Conservation (phyloP, 2,113 vertebrate genomes). For the Natator depressus region DNA sequence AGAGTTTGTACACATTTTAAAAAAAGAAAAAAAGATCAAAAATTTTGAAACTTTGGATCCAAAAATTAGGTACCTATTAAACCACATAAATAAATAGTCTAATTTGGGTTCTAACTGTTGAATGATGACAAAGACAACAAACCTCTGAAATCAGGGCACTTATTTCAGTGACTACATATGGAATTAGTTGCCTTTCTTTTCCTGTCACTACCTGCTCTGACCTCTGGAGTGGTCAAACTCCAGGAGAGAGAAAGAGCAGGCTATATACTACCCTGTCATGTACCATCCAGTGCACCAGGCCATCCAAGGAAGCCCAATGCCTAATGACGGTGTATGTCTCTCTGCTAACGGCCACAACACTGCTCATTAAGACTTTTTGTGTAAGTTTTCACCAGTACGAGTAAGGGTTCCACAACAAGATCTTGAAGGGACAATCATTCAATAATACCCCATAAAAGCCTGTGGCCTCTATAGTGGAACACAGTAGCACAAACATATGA, state of each 20-base stretch:
- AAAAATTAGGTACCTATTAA: not conserved
- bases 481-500: not conserved
- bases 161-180: not conserved
- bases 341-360: not conserved
- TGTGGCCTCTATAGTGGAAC: not conserved
- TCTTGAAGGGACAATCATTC: not conserved
- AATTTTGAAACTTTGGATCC: not conserved
- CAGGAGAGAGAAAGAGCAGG: not conserved
- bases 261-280: not conserved
- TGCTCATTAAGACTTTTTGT: not conserved
- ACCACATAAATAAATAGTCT: not conserved
- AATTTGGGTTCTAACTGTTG: not conserved
- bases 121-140: rapidly evolving
- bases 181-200: not conserved
- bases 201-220: not conserved
- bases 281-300: not conserved
- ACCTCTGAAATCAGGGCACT: not conserved
- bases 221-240: not conserved
- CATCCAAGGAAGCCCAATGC: not conserved
- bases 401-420: not conserved
- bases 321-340: not conserved
- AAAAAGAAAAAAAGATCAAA: not conserved
- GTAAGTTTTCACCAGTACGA: rapidly evolving
- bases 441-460: not conserved
- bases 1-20: not conserved